Base-by-base conservation (phyloP, 2,888 invertebrate genomes). In the Zeuzera pyrina region DNA sequence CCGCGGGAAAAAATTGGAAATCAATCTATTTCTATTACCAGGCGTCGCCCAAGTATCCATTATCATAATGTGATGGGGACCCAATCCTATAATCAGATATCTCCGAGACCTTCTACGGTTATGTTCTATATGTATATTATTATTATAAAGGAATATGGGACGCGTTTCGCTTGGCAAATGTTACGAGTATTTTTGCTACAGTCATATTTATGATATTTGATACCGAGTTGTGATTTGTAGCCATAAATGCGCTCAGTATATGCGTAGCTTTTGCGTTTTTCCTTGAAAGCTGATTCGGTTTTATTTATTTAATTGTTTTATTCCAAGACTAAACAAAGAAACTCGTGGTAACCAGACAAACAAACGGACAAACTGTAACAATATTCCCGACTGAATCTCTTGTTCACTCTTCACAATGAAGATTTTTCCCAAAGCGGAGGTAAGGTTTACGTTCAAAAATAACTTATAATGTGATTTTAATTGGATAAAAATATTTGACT, bases 81-180 rank as follows among this genome's bases (percentile, higher is more conserved):
- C 71, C 70, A 63, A 67, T 67, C 57, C 70, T 67, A 70, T 71
- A 70, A 72, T 70, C 71, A 71, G 71, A 71, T 70, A 69, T 65
- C 64, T 61, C 41, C 38, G 56, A 56, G 61, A 63, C 65, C 66
- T 64, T 49, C 57, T 51, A 42, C 54, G 52, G 56, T 67, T 66
- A 69, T 63, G 53, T 56, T 53, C 59, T 53, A 48, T 54, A 52
- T 55, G 65, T 66, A 67, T 68, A 68, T 68, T 71, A 69, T 67
- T 70, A 71, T 68, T 63, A 59, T 54, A 49, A 45, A 42, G 49
- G 59, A 56, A 59, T 56, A 57, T 44, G 55, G 52, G 50, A 53
- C 56, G 52, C 59, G 57, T 56, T 54, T 46, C 46, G 57, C 45
- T 46, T 47, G 43, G 47, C 47, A 57, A 67, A 66, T 63, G 57